Base-by-base conservation (phyloP, 2,888 invertebrate genomes). In the Polia nebulosa region DNA sequence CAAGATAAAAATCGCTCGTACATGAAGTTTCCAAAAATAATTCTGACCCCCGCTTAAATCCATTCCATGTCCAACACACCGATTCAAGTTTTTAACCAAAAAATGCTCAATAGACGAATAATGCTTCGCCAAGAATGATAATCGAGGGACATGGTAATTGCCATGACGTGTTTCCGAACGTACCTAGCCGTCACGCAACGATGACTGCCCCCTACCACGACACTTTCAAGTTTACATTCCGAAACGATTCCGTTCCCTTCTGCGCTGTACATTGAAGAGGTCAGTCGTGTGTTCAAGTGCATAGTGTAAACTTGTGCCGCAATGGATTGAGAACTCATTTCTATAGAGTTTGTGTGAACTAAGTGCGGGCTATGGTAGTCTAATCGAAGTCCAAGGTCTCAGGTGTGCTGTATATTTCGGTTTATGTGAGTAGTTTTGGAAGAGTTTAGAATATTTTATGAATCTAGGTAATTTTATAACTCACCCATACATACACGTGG, bases 101-200 rank as follows among this genome's bases (percentile, higher is more conserved):
- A 87, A 86, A 85, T 82, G 81, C 72, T 83, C 80, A 66, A 78
- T 81, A 78, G 78, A 83, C 76, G 85, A 86, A 84, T 85, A 88
- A 88, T 86, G 85, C 84, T 86, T 82, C 84, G 81, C 84, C 84
- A 85, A 88, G 88, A 90, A 90, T 88, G 87, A 89, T 90, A 89
- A 89, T 89, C 88, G 88, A 88, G 87, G 88, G 87, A 91, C 91
- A 90, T 86, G 88, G 89, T 91, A 92, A 93, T 93, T 90, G 87
- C 85, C 90, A 86, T 93, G 92, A 93, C 93, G 92, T 90, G 88
- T 85, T 76, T 81, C 67, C 76, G 71, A 85, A 85, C 83, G 83
- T 87, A 87, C 88, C 85, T 87, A 86, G 84, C 81, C 90, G 94
- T 93, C 93, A 95, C 93, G 95, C 93, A 89, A 91, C 92, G 91